Base-by-base conservation (phyloP, 2,113 vertebrate species). In the Emberiza fucata region DNA sequence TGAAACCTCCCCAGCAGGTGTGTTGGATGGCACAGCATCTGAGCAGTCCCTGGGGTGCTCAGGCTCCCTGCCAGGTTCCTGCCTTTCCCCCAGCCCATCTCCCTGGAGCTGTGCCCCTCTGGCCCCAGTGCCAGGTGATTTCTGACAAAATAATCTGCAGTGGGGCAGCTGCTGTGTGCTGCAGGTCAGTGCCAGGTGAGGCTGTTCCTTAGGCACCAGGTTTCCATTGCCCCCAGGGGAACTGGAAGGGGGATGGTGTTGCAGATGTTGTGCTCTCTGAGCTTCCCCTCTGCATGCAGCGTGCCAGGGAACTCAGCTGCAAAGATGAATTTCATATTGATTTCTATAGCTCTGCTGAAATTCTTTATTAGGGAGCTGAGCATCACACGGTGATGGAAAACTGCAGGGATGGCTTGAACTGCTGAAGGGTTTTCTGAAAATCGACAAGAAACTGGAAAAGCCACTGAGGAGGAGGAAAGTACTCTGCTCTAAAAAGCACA, bases 211-310 rank as follows among this genome's bases (percentile, higher is more conserved):
- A 68, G 48, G 40, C 37, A 37, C 11, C 44, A 72, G 31, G 40
- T 39, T 61, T 59, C 7, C 31, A 25, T 7, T 61, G 53, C 22
- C 45, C 29, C 3, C 37, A 0, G 11, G 22, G 39, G 42, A 7
- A 31, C 21, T 28, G 59, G 72, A 39, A 15, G 27, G 16, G n/a
- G 68, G 70, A 6, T 48, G 64, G 16, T 25, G 17, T 18, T 68
- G 35, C 37, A 39, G 73, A 17, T 31, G 19, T 17, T 45, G 35
- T 64, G 77, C 37, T 63, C 61, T 42, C 80, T 12, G 42, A 82
- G 44, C 57, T 20, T 17, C 29, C 23, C 16, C 14, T 53, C 16
- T 0, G 0, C 2, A 0, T 11, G 17, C 79, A 75, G 29, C 0
- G 0, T 79, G 47, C 21, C 3, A 3, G 48, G 59, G 65, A 90